Percentiles rank a stretch among this genome's conserved stretches.
These are phyloP conservation scores for Rhinella marina DNA, from an alignment of 2,797 vertebrate genomes.

Conservation along the genomic window DNA sequence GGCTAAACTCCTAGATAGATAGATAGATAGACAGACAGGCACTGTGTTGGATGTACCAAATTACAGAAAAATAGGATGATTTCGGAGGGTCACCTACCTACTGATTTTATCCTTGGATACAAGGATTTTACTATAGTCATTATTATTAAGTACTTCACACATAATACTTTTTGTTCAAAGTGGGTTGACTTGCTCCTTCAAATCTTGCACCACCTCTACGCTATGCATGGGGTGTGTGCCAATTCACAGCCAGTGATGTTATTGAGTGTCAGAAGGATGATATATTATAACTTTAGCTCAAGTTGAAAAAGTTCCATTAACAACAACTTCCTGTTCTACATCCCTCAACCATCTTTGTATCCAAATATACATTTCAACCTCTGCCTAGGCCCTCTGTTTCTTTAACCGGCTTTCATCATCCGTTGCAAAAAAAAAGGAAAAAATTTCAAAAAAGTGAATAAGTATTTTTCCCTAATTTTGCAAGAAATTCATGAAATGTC, in stretches of 20 bases:
- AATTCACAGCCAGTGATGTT: slow-evolving; percentile 30
- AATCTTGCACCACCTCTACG: background rate
- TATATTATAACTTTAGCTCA: slow-evolving; percentile 23
- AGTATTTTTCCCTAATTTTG: background rate
- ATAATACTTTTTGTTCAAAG: background rate
- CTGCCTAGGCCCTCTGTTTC: background rate
- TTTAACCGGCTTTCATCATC: slow-evolving; percentile 10
- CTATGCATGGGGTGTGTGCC: background rate
- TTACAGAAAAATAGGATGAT: no score
- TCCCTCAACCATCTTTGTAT: slow-evolving; percentile 29
- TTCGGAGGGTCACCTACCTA: no score
- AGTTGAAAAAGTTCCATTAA: slow-evolving; percentile 46
- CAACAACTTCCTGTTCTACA: slow-evolving; percentile 38
- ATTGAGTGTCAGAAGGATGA: slow-evolving; percentile 43
- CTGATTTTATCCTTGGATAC: no score
- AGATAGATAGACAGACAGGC: no score
- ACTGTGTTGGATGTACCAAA: no score
- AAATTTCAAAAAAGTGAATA: background rate
- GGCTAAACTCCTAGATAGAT: no score
- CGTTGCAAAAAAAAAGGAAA: background rate
- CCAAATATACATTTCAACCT: slow-evolving; percentile 40
- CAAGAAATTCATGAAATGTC: background rate
- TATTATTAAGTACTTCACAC: background rate
- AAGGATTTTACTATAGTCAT: no score
- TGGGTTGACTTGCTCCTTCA: background rate